phyloP scores from a whole-genome alignment of 2,888 invertebrate species.

The Octonoba sinensis region DNA sequence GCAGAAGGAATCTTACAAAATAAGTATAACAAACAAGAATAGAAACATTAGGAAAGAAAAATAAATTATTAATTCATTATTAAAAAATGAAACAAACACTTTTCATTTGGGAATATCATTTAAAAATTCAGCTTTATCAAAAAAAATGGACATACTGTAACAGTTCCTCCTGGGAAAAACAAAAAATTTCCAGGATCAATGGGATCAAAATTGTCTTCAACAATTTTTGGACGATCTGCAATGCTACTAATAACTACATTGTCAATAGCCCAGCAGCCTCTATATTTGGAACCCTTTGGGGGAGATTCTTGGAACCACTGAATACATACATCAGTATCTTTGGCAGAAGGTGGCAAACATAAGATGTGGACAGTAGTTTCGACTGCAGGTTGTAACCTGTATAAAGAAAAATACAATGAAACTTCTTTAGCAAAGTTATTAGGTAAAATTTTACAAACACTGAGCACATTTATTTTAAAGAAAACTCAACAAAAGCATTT shows the following conservation, averaged over 20 bases:
- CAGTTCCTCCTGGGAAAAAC: conserved; percentile 71
- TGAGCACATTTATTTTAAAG: not conserved
- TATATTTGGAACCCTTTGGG: conserved; percentile 23
- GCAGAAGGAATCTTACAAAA: too few species aligned
- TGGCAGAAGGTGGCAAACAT: conserved; percentile 69
- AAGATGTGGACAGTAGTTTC: conserved; percentile 68
- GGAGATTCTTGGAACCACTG: conserved; percentile 68
- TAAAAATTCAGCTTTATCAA: too few species aligned
- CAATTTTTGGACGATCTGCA: conserved; percentile 68
- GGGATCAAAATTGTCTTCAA: conserved; percentile 72
- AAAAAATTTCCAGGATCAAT: conserved; percentile 71
- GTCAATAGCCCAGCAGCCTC: conserved; percentile 72
- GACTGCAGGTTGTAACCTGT: conserved; percentile 42
- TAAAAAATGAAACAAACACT: too few species aligned
- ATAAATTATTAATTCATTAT: too few species aligned
- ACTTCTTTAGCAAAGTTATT: not conserved
- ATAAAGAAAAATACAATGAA: not conserved
- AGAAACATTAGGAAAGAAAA: too few species aligned
- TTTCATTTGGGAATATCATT: too few species aligned
- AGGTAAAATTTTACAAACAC: not conserved
- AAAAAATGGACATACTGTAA: conserved; percentile 68
- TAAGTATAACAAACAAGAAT: too few species aligned
- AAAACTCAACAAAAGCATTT: not conserved
- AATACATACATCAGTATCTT: conserved; percentile 68
- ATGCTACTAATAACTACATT: conserved; percentile 71